These are phyloP conservation scores for Aphodius sticticus DNA, from an alignment of 2,888 invertebrate genomes.

Conservation along the genomic window DNA sequence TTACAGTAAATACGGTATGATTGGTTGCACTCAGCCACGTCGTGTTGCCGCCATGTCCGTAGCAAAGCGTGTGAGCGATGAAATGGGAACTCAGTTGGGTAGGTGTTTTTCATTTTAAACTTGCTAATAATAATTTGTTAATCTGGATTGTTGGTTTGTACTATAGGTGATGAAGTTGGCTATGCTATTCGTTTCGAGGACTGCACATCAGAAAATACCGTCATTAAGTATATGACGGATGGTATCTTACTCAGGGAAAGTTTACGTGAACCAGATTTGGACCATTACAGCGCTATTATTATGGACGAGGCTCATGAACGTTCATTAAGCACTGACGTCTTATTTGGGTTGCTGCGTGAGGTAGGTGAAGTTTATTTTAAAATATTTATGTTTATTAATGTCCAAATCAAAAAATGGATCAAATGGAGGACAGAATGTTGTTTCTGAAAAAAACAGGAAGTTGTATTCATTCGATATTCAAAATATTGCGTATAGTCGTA, in stretches of 20 bases:
- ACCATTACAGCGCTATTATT: slow-evolving; percentile 96
- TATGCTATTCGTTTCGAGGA: slow-evolving; percentile 99
- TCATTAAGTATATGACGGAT: slow-evolving; percentile 99
- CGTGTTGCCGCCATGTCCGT: slow-evolving; percentile 99
- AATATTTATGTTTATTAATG: not conserved
- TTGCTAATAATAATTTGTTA: not conserved
- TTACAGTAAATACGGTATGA: slow-evolving; percentile 89
- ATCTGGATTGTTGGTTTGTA: not conserved
- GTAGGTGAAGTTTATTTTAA: slow-evolving; percentile 63
- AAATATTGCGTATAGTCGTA: too few relatives aligned
- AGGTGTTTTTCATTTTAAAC: slow-evolving; percentile 27
- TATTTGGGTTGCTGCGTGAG: slow-evolving; percentile 94
- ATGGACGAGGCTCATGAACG: slow-evolving; percentile 99
- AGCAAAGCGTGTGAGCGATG: slow-evolving; percentile 98
- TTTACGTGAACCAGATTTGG: slow-evolving; percentile 93
- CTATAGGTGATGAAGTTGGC: slow-evolving; percentile 86
- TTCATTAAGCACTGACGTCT: slow-evolving; percentile 96
- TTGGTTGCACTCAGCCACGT: slow-evolving; percentile 98
- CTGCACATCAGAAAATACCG: slow-evolving; percentile 93
- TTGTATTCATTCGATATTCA: too few relatives aligned
- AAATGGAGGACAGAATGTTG: too few relatives aligned
- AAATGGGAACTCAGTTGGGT: slow-evolving; percentile 91
- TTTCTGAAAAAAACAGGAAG: too few relatives aligned
- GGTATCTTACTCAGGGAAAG: slow-evolving; percentile 97
- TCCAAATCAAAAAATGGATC: too few relatives aligned